Conservation (phyloP, 2,797 vertebrate genomes). For the Cyclura pinguis region DNA sequence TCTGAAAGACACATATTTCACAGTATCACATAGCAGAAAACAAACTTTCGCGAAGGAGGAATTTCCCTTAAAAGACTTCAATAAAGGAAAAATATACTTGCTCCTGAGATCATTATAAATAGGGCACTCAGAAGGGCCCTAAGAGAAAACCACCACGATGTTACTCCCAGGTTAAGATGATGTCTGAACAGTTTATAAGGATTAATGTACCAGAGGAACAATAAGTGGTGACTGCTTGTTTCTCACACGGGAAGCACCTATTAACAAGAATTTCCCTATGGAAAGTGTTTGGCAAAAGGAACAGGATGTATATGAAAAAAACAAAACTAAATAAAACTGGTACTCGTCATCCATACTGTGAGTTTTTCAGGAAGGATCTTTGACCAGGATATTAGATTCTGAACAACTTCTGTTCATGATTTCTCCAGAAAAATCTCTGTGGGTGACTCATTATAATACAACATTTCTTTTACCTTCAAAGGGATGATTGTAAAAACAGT, state of each 20-base stretch:
- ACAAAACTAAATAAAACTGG: neutral
- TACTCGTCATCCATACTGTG: neutral
- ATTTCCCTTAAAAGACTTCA: too few relatives aligned
- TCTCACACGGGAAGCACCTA: neutral
- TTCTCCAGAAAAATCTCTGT: constrained; percentile 4
- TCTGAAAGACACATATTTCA: too few relatives aligned
- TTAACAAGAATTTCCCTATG: neutral
- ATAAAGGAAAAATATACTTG: too few relatives aligned
- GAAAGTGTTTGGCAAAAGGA: neutral
- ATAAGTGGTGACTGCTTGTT: neutral
- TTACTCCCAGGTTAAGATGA: neutral
- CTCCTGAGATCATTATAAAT: too few relatives aligned
- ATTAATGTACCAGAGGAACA: constrained; percentile 2
- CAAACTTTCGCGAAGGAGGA: too few relatives aligned
- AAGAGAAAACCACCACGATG: neutral
- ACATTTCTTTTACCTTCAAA: neutral
- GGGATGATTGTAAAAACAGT: neutral
- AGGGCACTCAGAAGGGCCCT: neutral
- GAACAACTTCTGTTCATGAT: neutral
- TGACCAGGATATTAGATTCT: neutral
- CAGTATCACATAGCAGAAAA: too few relatives aligned
- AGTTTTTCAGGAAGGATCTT: neutral
- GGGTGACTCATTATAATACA: neutral
- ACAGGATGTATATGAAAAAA: neutral
- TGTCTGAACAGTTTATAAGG: neutral